These are phyloP conservation scores for Macrosoma leucophasiata DNA, from an alignment of 2,888 invertebrate genomes.

Conservation along the genomic window DNA sequence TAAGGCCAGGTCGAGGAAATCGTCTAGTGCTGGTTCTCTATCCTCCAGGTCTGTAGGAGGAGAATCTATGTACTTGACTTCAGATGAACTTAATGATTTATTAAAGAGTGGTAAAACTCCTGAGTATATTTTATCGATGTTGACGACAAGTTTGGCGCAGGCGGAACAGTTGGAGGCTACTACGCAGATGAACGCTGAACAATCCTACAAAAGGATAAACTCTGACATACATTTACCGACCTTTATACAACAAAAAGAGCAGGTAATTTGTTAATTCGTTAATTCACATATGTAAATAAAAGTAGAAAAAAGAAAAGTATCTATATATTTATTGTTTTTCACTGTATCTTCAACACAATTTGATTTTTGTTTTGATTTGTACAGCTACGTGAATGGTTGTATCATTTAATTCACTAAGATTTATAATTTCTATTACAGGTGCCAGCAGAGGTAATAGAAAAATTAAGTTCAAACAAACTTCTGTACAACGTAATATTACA, in stretches of 20 bases:
- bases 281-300: background rate
- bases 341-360: background rate
- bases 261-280: conserved; percentile 51
- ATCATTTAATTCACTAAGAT: too few relatives aligned
- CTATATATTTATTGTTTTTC: background rate
- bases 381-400: too few relatives aligned
- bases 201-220: conserved; percentile 57
- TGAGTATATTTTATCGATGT: conserved; percentile 77
- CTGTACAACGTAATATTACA: conserved; percentile 81
- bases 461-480: conserved; percentile 76
- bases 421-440: conserved; percentile 62
- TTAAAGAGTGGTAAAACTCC: conserved; percentile 81
- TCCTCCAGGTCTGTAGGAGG: conserved; percentile 65
- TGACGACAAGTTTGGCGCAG: conserved; percentile 74
- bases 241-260: conserved; percentile 82
- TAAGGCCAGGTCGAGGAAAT: conserved; percentile 53
- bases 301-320: background rate
- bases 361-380: too few relatives aligned
- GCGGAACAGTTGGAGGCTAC: conserved; percentile 60
- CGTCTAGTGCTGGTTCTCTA: conserved; percentile 69
- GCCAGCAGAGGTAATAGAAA: conserved; percentile 81
- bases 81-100: conserved; percentile 79
- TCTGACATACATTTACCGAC: conserved; percentile 87
- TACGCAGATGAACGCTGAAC: conserved; percentile 62
- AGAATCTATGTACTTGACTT: conserved; percentile 70